Conservation (phyloP, 2,888 invertebrate genomes). For the Embidobia sp. region DNA sequence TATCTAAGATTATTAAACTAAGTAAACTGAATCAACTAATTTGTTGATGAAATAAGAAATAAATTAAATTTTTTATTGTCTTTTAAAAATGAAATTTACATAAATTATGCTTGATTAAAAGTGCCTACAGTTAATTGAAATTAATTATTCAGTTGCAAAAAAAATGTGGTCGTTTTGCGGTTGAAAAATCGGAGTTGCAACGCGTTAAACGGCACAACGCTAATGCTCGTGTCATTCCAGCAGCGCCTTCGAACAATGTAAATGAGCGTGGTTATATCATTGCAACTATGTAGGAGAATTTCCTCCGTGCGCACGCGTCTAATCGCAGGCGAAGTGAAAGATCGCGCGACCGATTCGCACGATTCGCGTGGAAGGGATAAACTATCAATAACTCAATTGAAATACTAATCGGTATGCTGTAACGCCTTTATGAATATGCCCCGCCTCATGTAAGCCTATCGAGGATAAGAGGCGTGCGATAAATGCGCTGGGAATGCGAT, state of each 20-base stretch:
- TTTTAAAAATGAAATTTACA: constrained; percentile 1
- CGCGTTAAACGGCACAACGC: constrained; percentile 18
- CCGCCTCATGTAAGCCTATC: constrained; percentile 55
- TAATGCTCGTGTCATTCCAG: constrained; percentile 17
- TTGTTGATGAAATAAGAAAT: no score
- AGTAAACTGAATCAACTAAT: no score
- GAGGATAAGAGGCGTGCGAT: constrained; percentile 58
- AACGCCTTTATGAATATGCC: constrained; percentile 46
- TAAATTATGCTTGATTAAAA: no score
- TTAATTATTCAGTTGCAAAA: no score
- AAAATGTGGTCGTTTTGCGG: no score
- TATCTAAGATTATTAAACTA: no score
- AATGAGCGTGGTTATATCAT: constrained; percentile 34
- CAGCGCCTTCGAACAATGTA: constrained; percentile 39
- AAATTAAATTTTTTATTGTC: no score
- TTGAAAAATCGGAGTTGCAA: no score
- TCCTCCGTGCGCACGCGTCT: constrained; percentile 29
- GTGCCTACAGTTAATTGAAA: no score
- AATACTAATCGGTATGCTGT: constrained; percentile 52
- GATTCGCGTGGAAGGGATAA: constrained; percentile 43
- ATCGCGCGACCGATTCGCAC: constrained; percentile 34
- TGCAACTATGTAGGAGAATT: constrained; percentile 27
- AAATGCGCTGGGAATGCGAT: constrained; percentile 45
- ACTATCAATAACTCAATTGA: constrained; percentile 55
- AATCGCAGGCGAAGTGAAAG: constrained; percentile 41